Evolutionary conservation across 37 sponge, comb jelly and placozoan species (phyloP), one percentile per base, ranked within the genome.

Genomic region (Ianthella basta): DNA sequence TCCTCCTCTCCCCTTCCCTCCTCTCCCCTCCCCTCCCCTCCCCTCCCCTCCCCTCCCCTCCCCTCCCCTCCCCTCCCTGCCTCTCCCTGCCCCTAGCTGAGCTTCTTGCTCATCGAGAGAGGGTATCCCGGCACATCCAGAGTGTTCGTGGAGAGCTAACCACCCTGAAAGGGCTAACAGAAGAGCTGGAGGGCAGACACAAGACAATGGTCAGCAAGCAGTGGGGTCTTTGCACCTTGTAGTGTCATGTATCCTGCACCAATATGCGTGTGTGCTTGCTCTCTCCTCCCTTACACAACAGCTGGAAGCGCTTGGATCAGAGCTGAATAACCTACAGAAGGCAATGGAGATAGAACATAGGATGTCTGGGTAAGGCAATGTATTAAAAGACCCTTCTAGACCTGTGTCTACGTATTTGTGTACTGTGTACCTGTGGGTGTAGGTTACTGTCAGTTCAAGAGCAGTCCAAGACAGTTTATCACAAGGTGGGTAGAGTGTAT

Each of bases 31-130:
- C n/a, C n/a, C n/a, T n/a, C n/a, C n/a, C n/a, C n/a, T n/a, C n/a
- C n/a, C n/a, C n/a, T n/a, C n/a, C n/a, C n/a, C n/a, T n/a, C n/a
- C n/a, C n/a, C n/a, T n/a, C n/a, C n/a, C n/a, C n/a, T n/a, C n/a
- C n/a, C n/a, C n/a, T 44, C 50, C 8, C 50, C 50, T 44, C 50
- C 50, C 50, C 50, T 44, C 50, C 50, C 50, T 8, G 3, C 50
- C 50, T 8, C 29, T 32, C 34, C 70, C 70, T 24, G 20, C 55
- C 13, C 10, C 6, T 34, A 89, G 93, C 85, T 81, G 93, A 93
- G 83, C 72, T 93, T 55, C 32, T 72, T 67, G 65, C 81, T 0
- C 93, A 92, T 33, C 59, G 79, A 15, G 90, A 88, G 27, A 33
- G 93, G 55, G 66, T 92, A 38, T 23, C 53, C 18, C 32, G 83